Base-by-base conservation (phyloP, 2,113 vertebrate genomes). In the Mesocricetus auratus region DNA sequence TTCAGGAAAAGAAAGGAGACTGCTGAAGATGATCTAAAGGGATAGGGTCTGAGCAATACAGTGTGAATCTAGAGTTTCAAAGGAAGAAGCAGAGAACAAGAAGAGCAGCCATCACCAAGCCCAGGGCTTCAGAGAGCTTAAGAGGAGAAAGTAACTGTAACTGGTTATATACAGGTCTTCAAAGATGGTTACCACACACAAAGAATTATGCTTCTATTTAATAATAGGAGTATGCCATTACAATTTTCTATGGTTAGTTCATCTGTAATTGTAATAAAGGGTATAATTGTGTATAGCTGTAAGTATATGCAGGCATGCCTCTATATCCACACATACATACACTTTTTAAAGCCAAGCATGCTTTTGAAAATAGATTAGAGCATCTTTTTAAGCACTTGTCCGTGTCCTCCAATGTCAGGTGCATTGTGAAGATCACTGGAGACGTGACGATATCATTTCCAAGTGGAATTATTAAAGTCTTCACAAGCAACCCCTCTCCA, bases 401-500 rank as follows among this genome's bases (percentile, higher is more conserved):
- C 77, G 98, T 64, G 79, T 94, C 58, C 26, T 10, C 9, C n/a
- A 71, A 91, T 92, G 96, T n/a, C 97, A 99, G 99, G 98, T 99
- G 99, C 96, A 99, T 99, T 97, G 99, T 99, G 98, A 99, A 99
- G 98, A 99, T 99, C 95, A 99, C 99, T 81, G 99, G 99, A 92
- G 99, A 99, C 94, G 99, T 99, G 99, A 99, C 99, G 3, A 93
- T 99, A 75, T 99, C 99, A 11, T 99, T 99, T 98, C 99, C 99
- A 94, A 99, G 99, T 95, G 99, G 99, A 90, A 99, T 99, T 98
- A 99, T 99, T 98, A 99, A 99, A 98, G 99, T 99, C 90, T 99
- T 99, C 97, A 99, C 99, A 90, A 98, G 98, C 98, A 99, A 99
- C 98, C 99, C 99, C 26, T 99, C 99, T 94, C 99, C 99, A 50